Conservation (phyloP, 2,113 vertebrate genomes). For the Megaceryle torquata region DNA sequence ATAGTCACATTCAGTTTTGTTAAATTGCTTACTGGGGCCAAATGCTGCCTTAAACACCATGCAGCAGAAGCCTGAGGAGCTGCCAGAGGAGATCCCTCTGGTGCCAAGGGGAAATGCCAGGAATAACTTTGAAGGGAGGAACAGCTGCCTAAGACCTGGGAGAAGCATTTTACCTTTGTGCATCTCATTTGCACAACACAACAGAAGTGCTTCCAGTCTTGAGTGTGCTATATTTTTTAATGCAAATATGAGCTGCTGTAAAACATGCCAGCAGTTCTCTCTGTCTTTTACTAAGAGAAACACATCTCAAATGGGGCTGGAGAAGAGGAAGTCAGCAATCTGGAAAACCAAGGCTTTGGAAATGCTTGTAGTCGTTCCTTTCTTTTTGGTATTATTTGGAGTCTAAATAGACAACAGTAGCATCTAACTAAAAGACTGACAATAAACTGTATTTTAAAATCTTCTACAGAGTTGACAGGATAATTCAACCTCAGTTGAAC, state of each 20-base stretch:
- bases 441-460: background rate
- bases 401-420: background rate
- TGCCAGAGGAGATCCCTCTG: background rate
- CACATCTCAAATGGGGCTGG: background rate
- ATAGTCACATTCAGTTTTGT: background rate
- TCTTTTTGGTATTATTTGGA: background rate
- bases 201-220: background rate
- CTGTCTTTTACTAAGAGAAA: background rate
- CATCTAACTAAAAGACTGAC: background rate
- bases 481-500: background rate
- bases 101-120: background rate
- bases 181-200: background rate
- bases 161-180: background rate
- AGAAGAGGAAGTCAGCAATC: background rate
- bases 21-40: background rate
- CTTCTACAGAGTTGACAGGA: background rate
- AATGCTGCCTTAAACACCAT: background rate
- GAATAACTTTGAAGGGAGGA: background rate
- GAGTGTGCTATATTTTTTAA: accelerated
- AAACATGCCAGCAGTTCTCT: background rate
- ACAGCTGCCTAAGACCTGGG: background rate
- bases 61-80: background rate
- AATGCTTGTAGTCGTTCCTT: background rate
- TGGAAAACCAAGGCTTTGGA: background rate
- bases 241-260: background rate